phyloP scores from a whole-genome alignment of 1,140 invertebrate species.

The Dendroctonus valens region DNA sequence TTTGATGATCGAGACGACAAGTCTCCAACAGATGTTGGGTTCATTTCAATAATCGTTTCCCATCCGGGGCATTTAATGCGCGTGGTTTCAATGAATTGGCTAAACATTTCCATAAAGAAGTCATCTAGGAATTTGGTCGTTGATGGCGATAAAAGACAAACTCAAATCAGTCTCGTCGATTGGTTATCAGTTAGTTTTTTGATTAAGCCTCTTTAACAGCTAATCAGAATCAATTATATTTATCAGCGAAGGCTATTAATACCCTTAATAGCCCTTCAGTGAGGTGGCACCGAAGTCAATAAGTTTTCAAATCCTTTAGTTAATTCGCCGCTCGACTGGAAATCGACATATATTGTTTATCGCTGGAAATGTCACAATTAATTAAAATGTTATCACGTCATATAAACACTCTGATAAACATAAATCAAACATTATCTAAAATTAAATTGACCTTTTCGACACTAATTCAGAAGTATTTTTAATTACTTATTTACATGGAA shows the following conservation, averaged over 20 bases:
- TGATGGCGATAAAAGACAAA: neutral
- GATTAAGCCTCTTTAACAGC: neutral
- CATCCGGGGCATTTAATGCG: neutral
- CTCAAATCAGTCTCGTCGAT: neutral
- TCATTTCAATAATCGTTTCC: slow-evolving; percentile 12
- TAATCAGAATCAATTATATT: slow-evolving; percentile 24
- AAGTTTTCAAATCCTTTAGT: slow-evolving; percentile 9
- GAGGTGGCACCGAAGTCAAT: slow-evolving; percentile 16
- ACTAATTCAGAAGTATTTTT: slow-evolving; percentile 38
- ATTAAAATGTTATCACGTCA: slow-evolving; percentile 29
- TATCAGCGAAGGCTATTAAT: slow-evolving; percentile 18
- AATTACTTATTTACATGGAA: slow-evolving; percentile 38
- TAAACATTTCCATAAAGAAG: too few relatives aligned
- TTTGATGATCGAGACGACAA: slow-evolving; percentile 3
- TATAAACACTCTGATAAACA: slow-evolving; percentile 28
- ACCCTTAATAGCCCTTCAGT: slow-evolving; percentile 13
- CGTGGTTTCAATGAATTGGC: too few relatives aligned
- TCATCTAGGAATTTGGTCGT: too few relatives aligned
- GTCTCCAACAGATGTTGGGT: slow-evolving; percentile 4
- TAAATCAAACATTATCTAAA: slow-evolving; percentile 33
- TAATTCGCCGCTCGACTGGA: slow-evolving; percentile 12
- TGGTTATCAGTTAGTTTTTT: neutral
- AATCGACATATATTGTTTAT: slow-evolving; percentile 31
- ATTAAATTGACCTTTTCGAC: slow-evolving; percentile 33
- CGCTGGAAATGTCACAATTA: slow-evolving; percentile 30